phyloP scores from a whole-genome alignment of 64 coral and sea anemone species.

The Montipora efflorescens region DNA sequence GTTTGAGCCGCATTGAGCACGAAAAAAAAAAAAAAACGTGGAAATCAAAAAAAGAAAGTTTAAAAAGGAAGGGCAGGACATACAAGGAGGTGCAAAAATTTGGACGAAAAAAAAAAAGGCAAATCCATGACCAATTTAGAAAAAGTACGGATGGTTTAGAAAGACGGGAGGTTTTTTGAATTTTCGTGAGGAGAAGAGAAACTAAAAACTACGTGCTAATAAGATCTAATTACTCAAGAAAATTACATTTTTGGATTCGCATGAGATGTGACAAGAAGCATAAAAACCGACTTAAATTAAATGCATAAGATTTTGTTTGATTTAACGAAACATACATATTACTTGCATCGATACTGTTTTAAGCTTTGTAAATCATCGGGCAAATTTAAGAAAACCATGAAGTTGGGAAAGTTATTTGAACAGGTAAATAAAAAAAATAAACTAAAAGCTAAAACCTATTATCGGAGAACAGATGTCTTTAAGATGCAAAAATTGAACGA shows the following conservation, averaged over 20 bases:
- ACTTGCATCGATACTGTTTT: conserved; percentile 7
- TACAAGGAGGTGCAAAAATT: no score
- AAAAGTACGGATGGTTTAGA: neutral
- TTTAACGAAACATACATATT: neutral
- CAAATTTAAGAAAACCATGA: neutral
- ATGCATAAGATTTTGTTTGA: neutral
- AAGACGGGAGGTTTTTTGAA: neutral
- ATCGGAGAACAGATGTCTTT: neutral
- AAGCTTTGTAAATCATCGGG: neutral
- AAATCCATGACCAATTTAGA: no score
- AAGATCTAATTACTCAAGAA: neutral
- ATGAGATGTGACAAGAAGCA: neutral
- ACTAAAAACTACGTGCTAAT: neutral
- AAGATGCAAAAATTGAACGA: neutral
- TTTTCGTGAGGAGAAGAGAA: neutral
- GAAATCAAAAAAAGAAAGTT: no score
- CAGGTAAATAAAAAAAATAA: neutral
- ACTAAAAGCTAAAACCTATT: conserved; percentile 8
- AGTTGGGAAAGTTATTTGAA: conserved; percentile 8
- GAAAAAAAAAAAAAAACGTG: no score
- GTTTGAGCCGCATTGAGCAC: no score
- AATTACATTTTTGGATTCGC: neutral
- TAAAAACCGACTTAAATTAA: neutral
- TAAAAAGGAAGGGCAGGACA: no score
- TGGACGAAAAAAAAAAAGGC: no score